Percentiles rank a stretch among this genome's conserved stretches.
Evolutionary conservation across 1,140 invertebrate species (phyloP).

Genomic region (Panagrolaimus sp.): DNA sequence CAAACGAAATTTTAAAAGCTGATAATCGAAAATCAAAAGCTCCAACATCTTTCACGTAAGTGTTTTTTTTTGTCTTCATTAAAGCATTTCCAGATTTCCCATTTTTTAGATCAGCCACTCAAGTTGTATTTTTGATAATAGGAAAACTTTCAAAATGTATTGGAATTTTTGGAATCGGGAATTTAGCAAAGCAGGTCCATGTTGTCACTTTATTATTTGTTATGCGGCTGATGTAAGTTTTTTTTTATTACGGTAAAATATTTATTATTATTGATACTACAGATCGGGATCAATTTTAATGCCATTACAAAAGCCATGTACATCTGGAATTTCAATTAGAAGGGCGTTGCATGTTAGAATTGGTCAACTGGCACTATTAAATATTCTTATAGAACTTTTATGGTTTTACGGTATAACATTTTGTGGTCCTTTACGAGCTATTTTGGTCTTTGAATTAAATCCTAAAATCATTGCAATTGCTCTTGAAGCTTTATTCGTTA

Average conservation of each 20-base stretch:
- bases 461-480: slow-evolving; percentile 61
- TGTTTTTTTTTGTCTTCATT: slow-evolving; percentile 5
- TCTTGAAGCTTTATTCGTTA: slow-evolving; percentile 59
- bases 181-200: slow-evolving; percentile 61
- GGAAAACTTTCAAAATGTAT: slow-evolving; percentile 61
- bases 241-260: slow-evolving; percentile 3
- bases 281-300: slow-evolving; percentile 60
- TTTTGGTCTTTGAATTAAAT: slow-evolving; percentile 62
- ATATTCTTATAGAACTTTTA: slow-evolving; percentile 59
- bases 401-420: slow-evolving; percentile 62
- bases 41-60: slow-evolving; percentile 48
- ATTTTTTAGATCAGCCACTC: slow-evolving; percentile 53
- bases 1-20: slow-evolving; percentile 55
- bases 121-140: slow-evolving; percentile 59
- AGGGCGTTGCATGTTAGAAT: slow-evolving; percentile 60
- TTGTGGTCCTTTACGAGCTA: slow-evolving; percentile 61
- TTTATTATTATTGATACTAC: slow-evolving; percentile 24
- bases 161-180: slow-evolving; percentile 61
- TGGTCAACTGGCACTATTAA: slow-evolving; percentile 59
- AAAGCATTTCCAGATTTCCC: too few species aligned
- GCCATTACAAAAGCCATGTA: slow-evolving; percentile 62
- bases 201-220: slow-evolving; percentile 61
- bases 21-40: slow-evolving; percentile 49
- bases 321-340: slow-evolving; percentile 58
- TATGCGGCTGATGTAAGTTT: slow-evolving; percentile 59